Conservation (phyloP, 2,113 vertebrate genomes). For the Pogona vitticeps region DNA sequence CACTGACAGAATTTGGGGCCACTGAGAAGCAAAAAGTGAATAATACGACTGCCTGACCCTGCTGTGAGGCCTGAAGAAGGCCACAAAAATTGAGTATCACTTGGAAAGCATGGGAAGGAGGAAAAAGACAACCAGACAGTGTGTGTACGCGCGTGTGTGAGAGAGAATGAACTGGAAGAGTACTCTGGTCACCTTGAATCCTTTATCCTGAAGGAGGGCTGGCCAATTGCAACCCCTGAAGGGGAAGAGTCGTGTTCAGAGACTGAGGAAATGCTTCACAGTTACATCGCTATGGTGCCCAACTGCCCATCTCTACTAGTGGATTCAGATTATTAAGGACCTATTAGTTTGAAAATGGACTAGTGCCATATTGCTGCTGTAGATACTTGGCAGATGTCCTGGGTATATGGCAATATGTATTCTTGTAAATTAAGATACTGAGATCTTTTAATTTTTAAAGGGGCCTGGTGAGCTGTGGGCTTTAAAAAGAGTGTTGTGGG, state of each 20-base stretch:
- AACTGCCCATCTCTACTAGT: background rate
- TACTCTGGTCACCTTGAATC: background rate
- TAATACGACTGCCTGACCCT: too few relatives aligned
- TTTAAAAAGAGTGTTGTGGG: background rate
- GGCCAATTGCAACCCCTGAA: background rate
- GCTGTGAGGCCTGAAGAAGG: too few relatives aligned
- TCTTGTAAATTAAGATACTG: background rate
- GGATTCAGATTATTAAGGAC: background rate
- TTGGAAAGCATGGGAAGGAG: too few relatives aligned
- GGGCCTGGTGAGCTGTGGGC: background rate
- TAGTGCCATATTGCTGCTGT: too few relatives aligned
- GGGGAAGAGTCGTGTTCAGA: background rate
- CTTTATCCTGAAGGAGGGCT: too few relatives aligned
- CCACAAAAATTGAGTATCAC: too few relatives aligned
- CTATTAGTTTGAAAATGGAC: background rate
- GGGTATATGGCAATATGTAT: background rate
- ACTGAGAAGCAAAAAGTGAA: too few relatives aligned
- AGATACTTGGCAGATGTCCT: background rate
- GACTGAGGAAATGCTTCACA: background rate
- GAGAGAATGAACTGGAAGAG: too few relatives aligned
- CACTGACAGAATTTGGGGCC: too few relatives aligned
- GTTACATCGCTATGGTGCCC: background rate
- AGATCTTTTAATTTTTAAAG: background rate
- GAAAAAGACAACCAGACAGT: too few relatives aligned
- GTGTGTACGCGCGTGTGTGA: too few relatives aligned